Percentiles rank a stretch among this genome's conserved stretches.
Conservation (phyloP, 2,797 vertebrate genomes). For the Graptemys geographica region DNA sequence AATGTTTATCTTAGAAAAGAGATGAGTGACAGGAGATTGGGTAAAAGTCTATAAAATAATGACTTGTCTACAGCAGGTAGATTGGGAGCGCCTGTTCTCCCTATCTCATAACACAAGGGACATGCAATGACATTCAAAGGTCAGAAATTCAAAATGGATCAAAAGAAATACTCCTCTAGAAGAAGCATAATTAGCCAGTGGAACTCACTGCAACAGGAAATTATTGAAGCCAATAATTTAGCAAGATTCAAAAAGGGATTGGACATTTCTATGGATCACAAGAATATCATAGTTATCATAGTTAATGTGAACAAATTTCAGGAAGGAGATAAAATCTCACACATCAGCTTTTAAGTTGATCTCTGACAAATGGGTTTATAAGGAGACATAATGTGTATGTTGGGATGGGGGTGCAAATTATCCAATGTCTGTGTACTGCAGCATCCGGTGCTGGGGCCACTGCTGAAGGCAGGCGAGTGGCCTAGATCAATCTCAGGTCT, state of each 20-base stretch:
- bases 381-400: neutral
- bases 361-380: neutral
- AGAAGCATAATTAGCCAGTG: neutral
- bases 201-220: neutral
- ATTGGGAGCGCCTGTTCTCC: neutral
- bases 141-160: neutral
- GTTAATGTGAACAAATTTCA: neutral
- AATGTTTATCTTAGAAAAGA: neutral
- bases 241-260: neutral
- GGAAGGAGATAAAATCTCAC: neutral
- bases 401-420: neutral
- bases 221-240: neutral
- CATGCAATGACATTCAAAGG: neutral
- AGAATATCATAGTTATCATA: neutral
- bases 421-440: neutral
- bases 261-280: neutral
- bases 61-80: neutral
- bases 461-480: neutral
- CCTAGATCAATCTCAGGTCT: neutral
- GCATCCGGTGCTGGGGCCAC: neutral
- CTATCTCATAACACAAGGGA: neutral
- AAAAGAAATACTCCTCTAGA: neutral
- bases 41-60: neutral
- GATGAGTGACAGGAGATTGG: neutral
- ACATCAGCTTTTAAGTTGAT: neutral